Evolutionary conservation across 1,140 invertebrate genomes (phyloP).

Genomic region (Neelides sp.): DNA sequence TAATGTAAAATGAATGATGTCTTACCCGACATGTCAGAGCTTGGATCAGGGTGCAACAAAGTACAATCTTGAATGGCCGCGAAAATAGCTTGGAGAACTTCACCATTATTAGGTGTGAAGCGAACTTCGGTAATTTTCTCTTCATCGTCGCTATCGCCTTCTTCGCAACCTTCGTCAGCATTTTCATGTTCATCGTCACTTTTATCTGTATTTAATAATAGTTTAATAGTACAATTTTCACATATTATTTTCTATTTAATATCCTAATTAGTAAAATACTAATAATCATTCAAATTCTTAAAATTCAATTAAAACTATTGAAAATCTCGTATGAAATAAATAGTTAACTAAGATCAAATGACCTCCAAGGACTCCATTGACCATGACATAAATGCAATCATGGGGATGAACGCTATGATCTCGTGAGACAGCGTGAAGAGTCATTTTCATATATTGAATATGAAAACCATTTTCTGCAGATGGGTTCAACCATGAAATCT

Average conservation of each 20-base stretch:
- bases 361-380: constrained; percentile 20
- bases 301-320: too few species aligned
- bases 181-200: constrained; percentile 11
- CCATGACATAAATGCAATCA: constrained; percentile 26
- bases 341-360: too few species aligned
- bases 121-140: constrained; percentile 26
- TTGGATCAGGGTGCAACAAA: constrained; percentile 23
- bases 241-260: too few species aligned
- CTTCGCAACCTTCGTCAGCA: constrained; percentile 3
- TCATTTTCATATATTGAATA: constrained; percentile 22
- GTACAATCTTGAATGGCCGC: constrained; percentile 23
- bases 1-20: neutral
- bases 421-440: constrained; percentile 24
- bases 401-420: constrained; percentile 16
- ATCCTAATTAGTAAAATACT: too few species aligned
- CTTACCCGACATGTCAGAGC: constrained; percentile 16
- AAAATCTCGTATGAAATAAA: too few species aligned
- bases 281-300: too few species aligned
- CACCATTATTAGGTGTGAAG: constrained; percentile 23
- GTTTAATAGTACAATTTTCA: too few species aligned
- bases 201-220: too few species aligned
- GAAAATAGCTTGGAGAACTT: constrained; percentile 17
- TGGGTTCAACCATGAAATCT: constrained; percentile 18
- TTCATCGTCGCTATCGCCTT: constrained; percentile 1
- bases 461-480: constrained; percentile 22